phyloP scores from a whole-genome alignment of 1,140 invertebrate genomes.

The Sipha flava region DNA sequence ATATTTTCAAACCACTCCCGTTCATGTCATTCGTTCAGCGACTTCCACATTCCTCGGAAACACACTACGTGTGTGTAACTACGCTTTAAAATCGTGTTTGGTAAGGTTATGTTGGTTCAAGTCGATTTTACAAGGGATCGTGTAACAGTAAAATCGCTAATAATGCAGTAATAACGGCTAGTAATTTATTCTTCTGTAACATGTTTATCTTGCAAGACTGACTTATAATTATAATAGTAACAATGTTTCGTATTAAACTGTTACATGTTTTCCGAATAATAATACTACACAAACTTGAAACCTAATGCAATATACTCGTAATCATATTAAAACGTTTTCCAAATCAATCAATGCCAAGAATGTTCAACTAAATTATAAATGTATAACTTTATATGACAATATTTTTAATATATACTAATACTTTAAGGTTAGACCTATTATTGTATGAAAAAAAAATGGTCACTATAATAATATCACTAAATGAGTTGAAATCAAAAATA shows the following conservation, averaged over 20 bases:
- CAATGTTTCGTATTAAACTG: not conserved
- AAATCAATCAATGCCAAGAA: too few species aligned
- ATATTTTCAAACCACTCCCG: not conserved
- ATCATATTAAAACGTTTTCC: too few species aligned
- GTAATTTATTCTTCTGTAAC: not conserved
- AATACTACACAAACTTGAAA: too few species aligned
- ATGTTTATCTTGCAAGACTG: not conserved
- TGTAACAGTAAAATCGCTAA: conserved; percentile 14
- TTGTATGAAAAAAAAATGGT: too few species aligned
- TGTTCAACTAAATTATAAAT: too few species aligned
- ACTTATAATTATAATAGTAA: not conserved
- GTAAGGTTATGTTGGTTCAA: not conserved
- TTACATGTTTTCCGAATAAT: too few species aligned
- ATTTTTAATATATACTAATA: too few species aligned
- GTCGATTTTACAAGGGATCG: not conserved
- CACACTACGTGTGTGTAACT: not conserved
- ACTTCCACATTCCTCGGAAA: conserved; percentile 1
- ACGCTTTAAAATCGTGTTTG: not conserved
- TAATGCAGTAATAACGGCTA: not conserved
- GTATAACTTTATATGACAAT: too few species aligned
- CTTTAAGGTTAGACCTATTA: too few species aligned
- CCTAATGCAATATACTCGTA: too few species aligned
- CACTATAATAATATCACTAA: too few species aligned
- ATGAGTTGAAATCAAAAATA: too few species aligned
- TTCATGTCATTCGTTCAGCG: not conserved